These are phyloP conservation scores for Tragopan temminckii DNA, from an alignment of 2,797 vertebrate species.

Conservation along the genomic window DNA sequence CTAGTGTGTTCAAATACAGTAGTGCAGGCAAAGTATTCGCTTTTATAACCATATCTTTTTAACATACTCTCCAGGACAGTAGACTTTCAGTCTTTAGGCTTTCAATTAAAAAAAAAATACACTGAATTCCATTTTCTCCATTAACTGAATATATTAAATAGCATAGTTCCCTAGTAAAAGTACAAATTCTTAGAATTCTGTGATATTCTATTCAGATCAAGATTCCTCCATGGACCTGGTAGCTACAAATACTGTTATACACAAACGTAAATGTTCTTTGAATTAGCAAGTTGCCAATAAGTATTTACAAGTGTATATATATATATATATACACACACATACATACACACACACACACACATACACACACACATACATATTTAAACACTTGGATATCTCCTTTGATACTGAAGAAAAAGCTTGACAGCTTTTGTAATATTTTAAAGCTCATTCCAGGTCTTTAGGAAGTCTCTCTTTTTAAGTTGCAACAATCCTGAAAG, in stretches of 20 bases:
- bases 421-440: background rate
- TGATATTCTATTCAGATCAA: constrained; percentile 1
- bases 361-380: too few species aligned
- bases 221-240: background rate
- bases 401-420: background rate
- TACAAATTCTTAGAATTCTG: constrained; percentile 8
- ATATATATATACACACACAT: background rate
- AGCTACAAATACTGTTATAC: background rate
- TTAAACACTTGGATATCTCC: background rate
- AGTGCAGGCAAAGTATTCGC: background rate
- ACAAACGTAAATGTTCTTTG: constrained; percentile 17
- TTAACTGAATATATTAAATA: background rate
- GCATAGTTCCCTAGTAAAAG: background rate
- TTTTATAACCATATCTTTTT: background rate
- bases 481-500: constrained; percentile 3
- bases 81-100: background rate
- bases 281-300: constrained; percentile 10
- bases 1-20: background rate
- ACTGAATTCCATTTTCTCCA: background rate
- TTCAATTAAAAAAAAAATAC: background rate
- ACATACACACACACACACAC: too few species aligned
- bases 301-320: background rate
- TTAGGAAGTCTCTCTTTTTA: constrained; percentile 1
- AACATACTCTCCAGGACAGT: constrained; percentile 11
- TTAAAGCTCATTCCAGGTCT: background rate